Percentiles rank a stretch among this genome's conserved stretches.
These are phyloP conservation scores for Asarcornis scutulata DNA, from an alignment of 2,113 vertebrate genomes.

Conservation along the genomic window DNA sequence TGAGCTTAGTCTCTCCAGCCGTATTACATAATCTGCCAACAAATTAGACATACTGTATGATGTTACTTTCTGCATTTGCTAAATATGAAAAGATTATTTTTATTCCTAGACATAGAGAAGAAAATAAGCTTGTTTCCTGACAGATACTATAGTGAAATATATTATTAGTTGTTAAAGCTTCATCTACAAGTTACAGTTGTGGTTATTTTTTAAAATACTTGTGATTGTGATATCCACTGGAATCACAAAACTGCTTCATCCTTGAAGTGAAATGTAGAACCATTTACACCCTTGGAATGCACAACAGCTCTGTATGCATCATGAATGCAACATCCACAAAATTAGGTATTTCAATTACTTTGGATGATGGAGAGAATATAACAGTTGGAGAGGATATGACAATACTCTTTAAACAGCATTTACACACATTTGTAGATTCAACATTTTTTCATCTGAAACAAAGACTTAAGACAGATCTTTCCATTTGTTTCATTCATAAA, in stretches of 20 bases:
- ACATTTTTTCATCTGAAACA: not conserved
- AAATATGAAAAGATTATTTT: not conserved
- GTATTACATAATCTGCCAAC: not conserved
- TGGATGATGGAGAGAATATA: not conserved
- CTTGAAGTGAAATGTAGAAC: not conserved
- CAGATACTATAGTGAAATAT: not conserved
- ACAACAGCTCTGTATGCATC: not conserved
- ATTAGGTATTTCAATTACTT: not conserved
- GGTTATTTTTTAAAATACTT: not conserved
- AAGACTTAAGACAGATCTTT: not conserved
- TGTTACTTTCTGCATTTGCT: not conserved
- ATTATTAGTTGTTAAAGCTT: not conserved
- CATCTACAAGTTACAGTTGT: not conserved
- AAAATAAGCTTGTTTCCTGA: not conserved
- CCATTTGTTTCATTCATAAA: not conserved
- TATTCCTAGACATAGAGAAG: not conserved
- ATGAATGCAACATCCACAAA: not conserved
- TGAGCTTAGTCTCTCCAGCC: not conserved
- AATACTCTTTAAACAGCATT: not conserved
- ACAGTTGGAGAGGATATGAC: not conserved
- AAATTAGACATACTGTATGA: not conserved
- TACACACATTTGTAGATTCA: not conserved
- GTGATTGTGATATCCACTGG: not conserved
- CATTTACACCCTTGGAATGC: not conserved
- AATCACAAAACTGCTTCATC: not conserved